Evolutionary conservation across 2,113 vertebrate genomes (phyloP).

Genomic region (Gobio gobio): DNA sequence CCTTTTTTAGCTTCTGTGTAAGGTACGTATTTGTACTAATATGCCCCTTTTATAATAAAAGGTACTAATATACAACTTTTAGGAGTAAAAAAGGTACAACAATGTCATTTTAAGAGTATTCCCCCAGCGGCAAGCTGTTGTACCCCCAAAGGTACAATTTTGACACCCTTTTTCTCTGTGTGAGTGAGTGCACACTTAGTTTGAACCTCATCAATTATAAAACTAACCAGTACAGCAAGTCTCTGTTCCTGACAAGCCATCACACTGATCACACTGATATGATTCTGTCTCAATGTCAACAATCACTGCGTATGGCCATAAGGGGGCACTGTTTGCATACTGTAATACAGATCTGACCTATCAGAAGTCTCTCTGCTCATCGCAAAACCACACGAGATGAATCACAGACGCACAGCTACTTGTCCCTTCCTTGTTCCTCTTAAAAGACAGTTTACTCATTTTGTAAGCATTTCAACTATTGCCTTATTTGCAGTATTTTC

Average conservation of each 20-base stretch:
- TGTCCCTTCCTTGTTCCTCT: neutral
- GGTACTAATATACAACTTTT: too few species aligned
- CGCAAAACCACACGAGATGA: conserved; percentile 8
- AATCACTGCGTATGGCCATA: conserved; percentile 60
- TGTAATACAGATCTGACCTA: conserved; percentile 54
- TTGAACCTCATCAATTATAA: neutral
- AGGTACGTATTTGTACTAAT: too few species aligned
- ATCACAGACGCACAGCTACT: neutral
- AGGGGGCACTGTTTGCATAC: conserved; percentile 81
- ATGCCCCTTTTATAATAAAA: too few species aligned
- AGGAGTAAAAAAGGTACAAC: too few species aligned
- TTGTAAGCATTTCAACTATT: conserved; percentile 7
- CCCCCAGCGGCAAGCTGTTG: too few species aligned
- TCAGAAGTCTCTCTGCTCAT: conserved; percentile 29
- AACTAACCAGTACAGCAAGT: neutral
- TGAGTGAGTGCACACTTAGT: neutral
- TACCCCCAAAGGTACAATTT: too few species aligned
- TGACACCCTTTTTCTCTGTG: too few species aligned
- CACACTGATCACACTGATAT: neutral
- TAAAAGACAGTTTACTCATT: neutral
- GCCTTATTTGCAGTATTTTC: neutral
- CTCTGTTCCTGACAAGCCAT: neutral
- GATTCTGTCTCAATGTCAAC: neutral
- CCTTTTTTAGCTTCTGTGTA: too few species aligned
- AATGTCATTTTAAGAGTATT: too few species aligned